Conservation (phyloP, 2,888 invertebrate genomes). For the Yponomeuta cagnagella region DNA sequence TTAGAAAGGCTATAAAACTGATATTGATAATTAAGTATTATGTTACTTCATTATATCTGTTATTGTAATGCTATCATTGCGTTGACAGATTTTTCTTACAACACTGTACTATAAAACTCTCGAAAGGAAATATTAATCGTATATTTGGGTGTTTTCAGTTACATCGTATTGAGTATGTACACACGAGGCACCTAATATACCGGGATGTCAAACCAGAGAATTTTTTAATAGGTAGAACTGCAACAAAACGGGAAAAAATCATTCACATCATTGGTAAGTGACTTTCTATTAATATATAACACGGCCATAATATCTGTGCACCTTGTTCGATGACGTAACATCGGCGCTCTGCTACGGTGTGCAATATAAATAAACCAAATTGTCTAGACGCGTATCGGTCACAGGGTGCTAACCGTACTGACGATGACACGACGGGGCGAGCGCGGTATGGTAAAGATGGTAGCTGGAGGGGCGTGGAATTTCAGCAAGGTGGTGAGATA, state of each 20-base stretch:
- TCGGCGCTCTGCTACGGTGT: no score
- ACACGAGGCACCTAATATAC: slow-evolving; percentile 98
- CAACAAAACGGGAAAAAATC: slow-evolving; percentile 97
- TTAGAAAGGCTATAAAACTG: no score
- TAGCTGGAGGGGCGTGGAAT: no score
- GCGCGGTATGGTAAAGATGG: no score
- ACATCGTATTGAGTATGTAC: slow-evolving; percentile 99
- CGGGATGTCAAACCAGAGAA: slow-evolving; percentile 99
- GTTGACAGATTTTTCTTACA: neutral
- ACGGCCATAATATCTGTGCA: no score
- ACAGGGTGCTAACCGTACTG: no score
- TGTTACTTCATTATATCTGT: neutral
- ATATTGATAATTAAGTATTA: no score
- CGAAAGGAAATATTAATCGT: neutral
- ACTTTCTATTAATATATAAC: neutral
- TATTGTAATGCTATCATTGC: neutral
- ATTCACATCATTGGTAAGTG: slow-evolving; percentile 96
- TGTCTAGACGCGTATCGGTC: no score
- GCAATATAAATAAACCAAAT: no score
- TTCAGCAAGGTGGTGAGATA: no score
- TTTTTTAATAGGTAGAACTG: slow-evolving; percentile 98
- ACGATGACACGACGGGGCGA: no score
- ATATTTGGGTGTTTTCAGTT: slow-evolving; percentile 78
- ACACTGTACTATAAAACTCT: neutral
- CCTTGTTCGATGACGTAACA: no score